Conservation (phyloP, 1,140 invertebrate species). For the Nomia melanderi region DNA sequence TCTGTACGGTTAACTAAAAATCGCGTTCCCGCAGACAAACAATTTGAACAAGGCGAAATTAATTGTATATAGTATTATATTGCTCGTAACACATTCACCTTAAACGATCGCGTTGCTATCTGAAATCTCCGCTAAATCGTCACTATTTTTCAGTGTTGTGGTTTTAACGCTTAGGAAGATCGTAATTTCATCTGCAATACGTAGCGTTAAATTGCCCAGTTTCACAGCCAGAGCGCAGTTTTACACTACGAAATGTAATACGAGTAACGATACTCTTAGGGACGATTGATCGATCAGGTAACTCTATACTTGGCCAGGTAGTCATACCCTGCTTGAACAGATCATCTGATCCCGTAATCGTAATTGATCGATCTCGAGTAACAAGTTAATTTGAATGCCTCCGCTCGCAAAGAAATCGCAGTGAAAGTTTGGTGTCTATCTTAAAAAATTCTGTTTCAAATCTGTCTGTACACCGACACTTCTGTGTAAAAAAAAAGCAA, state of each 20-base stretch:
- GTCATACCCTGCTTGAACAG: constrained; percentile 28
- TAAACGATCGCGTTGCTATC: too few relatives aligned
- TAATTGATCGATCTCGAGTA: constrained; percentile 36
- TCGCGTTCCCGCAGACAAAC: too few relatives aligned
- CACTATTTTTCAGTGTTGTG: not conserved
- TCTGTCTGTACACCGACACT: too few relatives aligned
- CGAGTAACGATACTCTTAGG: constrained; percentile 31
- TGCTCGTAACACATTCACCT: too few relatives aligned
- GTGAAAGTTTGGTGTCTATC: too few relatives aligned
- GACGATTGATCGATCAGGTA: constrained; percentile 48
- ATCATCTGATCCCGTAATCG: constrained; percentile 39
- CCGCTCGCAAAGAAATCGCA: not conserved
- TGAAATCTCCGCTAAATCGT: too few relatives aligned
- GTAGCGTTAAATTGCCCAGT: not conserved
- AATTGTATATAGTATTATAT: too few relatives aligned
- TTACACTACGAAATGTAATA: constrained; percentile 35
- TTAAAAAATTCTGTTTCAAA: not conserved
- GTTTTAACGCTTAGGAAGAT: not conserved
- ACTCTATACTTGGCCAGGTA: constrained; percentile 43
- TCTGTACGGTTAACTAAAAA: too few relatives aligned
- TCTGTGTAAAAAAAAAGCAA: too few relatives aligned
- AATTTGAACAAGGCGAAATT: too few relatives aligned
- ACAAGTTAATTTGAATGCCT: constrained; percentile 27
- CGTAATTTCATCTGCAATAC: not conserved
- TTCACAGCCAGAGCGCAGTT: not conserved